These are phyloP conservation scores for Mohoua ochrocephala DNA, from an alignment of 2,113 vertebrate genomes.

Conservation along the genomic window DNA sequence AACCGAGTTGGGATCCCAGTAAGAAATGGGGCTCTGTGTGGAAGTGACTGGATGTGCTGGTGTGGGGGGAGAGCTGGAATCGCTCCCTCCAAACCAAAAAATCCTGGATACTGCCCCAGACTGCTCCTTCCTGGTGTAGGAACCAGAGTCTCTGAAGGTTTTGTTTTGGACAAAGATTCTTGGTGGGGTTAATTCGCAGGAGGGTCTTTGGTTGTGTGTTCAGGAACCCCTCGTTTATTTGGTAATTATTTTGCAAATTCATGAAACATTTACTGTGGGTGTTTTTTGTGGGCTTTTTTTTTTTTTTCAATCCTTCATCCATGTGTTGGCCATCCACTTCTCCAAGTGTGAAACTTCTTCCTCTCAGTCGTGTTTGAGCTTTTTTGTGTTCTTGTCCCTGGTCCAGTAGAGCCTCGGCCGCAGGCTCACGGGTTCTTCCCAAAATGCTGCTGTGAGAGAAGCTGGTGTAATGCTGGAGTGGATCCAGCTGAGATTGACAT, in stretches of 20 bases:
- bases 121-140: neutral
- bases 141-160: too few species aligned
- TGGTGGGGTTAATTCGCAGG: neutral
- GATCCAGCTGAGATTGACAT: neutral
- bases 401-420: neutral
- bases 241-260: neutral
- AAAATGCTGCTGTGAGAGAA: neutral
- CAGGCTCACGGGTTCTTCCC: neutral
- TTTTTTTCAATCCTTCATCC: neutral
- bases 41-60: neutral
- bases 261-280: neutral
- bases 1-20: accelerated
- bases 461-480: neutral
- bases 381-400: neutral
- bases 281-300: neutral
- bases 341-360: neutral
- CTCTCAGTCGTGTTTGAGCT: accelerated
- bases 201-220: neutral
- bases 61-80: neutral
- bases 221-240: neutral
- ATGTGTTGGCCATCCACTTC: neutral
- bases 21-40: neutral
- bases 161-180: neutral
- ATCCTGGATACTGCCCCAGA: accelerated
- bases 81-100: neutral